Conservation (phyloP, 2,113 vertebrate genomes). For the Australoheros scitulus region DNA sequence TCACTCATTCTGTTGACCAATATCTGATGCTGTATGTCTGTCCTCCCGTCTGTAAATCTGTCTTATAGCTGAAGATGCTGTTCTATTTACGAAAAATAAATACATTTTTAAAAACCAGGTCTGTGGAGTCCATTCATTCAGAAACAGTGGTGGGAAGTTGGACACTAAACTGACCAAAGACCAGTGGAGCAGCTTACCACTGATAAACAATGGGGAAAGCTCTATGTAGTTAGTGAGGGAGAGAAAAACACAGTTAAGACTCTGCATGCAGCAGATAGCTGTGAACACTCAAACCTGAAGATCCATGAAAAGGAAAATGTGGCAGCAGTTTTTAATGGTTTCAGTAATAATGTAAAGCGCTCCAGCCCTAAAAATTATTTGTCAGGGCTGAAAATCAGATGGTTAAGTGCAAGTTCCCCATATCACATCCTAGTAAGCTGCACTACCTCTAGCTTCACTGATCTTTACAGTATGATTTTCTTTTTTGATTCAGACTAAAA, state of each 20-base stretch:
- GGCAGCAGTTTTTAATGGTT: background rate
- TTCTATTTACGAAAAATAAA: constrained; percentile 92
- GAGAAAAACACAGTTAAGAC: background rate
- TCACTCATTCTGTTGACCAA: constrained; percentile 39
- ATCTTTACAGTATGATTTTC: background rate
- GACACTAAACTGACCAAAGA: background rate
- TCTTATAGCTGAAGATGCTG: constrained; percentile 77
- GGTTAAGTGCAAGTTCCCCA: background rate
- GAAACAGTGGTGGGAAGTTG: background rate
- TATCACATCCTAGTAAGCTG: background rate
- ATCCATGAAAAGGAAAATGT: background rate
- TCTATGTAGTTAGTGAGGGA: background rate
- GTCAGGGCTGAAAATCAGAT: background rate
- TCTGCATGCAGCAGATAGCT: background rate
- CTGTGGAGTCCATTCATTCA: background rate
- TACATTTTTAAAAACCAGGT: constrained; percentile 62
- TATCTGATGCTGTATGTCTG: constrained; percentile 48
- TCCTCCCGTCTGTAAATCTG: constrained; percentile 72
- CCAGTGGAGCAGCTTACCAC: background rate
- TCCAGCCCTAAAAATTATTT: background rate
- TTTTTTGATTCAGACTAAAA: no score
- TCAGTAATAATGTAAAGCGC: background rate
- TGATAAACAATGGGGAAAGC: background rate
- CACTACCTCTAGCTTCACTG: background rate
- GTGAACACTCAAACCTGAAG: background rate